Evolutionary conservation across 1,140 invertebrate species (phyloP).

Genomic region (Bicyclus anynana): DNA sequence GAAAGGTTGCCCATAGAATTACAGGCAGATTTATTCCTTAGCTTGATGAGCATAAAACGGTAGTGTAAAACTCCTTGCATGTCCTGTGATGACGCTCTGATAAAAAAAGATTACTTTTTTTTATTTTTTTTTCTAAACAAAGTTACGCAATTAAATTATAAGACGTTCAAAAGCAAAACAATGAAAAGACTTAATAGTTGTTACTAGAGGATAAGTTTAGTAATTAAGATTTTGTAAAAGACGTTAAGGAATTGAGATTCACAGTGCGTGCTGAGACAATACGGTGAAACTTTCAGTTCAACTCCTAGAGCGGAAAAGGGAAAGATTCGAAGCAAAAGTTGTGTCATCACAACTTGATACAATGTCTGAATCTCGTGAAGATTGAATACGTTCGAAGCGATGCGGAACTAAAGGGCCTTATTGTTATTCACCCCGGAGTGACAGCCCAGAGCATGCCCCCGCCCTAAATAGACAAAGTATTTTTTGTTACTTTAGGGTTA

Average conservation of each 20-base stretch:
- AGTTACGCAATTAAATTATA: neutral
- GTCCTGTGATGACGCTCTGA: too few relatives aligned
- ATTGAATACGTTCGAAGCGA: conserved; percentile 61
- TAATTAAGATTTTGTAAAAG: conserved; percentile 13
- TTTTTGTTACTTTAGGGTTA: neutral
- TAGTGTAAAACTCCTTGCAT: too few relatives aligned
- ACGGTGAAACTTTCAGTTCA: conserved; percentile 27
- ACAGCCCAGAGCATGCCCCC: conserved; percentile 43
- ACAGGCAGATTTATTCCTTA: too few relatives aligned
- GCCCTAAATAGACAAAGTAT: conserved; percentile 37
- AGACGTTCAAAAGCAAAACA: neutral
- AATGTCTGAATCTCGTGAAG: conserved; percentile 60
- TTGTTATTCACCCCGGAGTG: conserved; percentile 69
- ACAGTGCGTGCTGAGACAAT: conserved; percentile 14
- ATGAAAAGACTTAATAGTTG: neutral
- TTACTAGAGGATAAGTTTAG: conserved; percentile 8
- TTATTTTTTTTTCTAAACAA: too few relatives aligned
- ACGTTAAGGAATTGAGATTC: conserved; percentile 14
- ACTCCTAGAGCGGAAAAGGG: conserved; percentile 25
- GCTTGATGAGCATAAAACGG: too few relatives aligned
- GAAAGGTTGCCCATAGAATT: too few relatives aligned
- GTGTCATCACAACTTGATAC: conserved; percentile 36
- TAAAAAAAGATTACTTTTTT: too few relatives aligned
- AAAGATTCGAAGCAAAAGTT: conserved; percentile 41
- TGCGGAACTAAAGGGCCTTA: conserved; percentile 65